These are phyloP conservation scores for Pipa parva DNA, from an alignment of 2,113 vertebrate species.

Conservation along the genomic window DNA sequence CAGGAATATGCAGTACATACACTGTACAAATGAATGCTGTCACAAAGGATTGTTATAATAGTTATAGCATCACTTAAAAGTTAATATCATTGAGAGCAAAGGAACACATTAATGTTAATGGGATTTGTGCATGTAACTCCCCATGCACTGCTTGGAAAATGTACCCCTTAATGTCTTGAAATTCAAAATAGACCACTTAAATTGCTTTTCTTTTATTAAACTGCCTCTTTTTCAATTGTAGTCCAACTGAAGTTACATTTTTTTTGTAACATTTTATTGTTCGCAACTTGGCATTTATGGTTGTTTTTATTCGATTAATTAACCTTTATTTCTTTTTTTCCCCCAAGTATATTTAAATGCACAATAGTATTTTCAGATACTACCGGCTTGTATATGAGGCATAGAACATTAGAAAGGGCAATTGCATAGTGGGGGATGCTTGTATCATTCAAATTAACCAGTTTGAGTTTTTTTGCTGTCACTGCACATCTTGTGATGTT, in stretches of 20 bases:
- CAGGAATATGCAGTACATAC: constrained; percentile 44
- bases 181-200: constrained; percentile 39
- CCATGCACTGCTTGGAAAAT: constrained; percentile 47
- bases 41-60: constrained; percentile 51
- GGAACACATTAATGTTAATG: constrained; percentile 50
- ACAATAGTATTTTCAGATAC: constrained; percentile 27
- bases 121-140: constrained; percentile 54
- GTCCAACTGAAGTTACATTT: constrained; percentile 44
- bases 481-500: constrained; percentile 21
- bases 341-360: constrained; percentile 25
- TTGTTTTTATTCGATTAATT: constrained; percentile 45
- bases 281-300: constrained; percentile 36
- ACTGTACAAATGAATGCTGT: constrained; percentile 43
- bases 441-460: constrained; percentile 6
- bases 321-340: constrained; percentile 41
- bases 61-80: constrained; percentile 54
- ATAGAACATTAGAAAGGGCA: constrained; percentile 30
- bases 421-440: not conserved
- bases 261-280: constrained; percentile 43
- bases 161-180: constrained; percentile 48
- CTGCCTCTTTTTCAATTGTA: constrained; percentile 48
- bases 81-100: constrained; percentile 51
- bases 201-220: constrained; percentile 48
- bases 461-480: constrained; percentile 34
- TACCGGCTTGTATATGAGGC: constrained; percentile 12